Conservation (phyloP, 2,113 vertebrate species). For the Tachysurus vachellii region DNA sequence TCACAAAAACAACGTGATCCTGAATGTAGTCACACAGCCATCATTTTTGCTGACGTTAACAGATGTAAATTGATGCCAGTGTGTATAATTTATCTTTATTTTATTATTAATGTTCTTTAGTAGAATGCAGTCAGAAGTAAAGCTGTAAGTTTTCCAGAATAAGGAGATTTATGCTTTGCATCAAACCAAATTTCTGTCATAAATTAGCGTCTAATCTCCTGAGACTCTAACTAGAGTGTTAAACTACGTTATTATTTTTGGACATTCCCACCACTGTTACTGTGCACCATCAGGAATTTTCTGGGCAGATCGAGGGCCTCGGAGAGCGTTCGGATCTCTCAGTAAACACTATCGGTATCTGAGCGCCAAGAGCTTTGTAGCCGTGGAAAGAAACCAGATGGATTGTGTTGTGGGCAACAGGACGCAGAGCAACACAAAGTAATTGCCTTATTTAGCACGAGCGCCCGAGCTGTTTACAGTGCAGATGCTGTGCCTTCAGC, state of each 20-base stretch:
- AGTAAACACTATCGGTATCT: neutral
- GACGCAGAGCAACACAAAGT: neutral
- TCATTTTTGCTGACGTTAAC: too few species aligned
- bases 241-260: neutral
- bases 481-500: neutral
- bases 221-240: neutral
- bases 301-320: neutral
- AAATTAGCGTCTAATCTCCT: too few species aligned
- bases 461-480: slow-evolving; percentile 10
- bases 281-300: neutral
- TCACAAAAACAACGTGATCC: neutral
- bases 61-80: too few species aligned
- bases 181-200: neutral
- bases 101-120: neutral
- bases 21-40: too few species aligned
- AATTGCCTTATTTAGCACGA: slow-evolving; percentile 7
- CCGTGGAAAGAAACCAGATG: neutral
- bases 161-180: too few species aligned
- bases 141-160: neutral
- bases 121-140: neutral
- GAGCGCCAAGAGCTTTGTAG: neutral
- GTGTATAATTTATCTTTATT: neutral
- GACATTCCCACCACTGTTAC: too few species aligned
- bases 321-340: neutral
- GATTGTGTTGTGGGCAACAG: neutral